These are phyloP conservation scores for Paramormyrops kingsleyae DNA, from an alignment of 2,113 vertebrate genomes.

Conservation along the genomic window DNA sequence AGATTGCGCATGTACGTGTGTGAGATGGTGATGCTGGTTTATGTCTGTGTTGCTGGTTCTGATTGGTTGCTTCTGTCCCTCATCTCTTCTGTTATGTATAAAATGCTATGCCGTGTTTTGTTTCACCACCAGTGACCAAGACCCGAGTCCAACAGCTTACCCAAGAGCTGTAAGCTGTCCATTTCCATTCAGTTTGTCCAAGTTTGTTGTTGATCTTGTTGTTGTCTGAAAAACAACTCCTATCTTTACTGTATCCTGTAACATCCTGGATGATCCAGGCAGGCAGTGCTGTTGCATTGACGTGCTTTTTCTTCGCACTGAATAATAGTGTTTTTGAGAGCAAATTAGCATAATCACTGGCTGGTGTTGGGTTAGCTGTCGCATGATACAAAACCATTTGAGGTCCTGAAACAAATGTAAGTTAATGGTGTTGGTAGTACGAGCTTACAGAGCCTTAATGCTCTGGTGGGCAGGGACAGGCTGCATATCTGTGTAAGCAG, in stretches of 20 bases:
- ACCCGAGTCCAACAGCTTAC: neutral
- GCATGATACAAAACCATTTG: neutral
- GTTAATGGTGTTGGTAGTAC: neutral
- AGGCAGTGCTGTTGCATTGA: neutral
- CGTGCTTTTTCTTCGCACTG: neutral
- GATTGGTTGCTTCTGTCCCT: neutral
- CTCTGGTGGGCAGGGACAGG: neutral
- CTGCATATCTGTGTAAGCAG: neutral
- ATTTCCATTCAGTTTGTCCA: neutral
- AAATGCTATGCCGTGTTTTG: neutral
- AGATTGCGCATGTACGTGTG: neutral
- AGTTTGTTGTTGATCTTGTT: neutral
- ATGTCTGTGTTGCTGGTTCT: neutral
- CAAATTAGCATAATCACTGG: neutral
- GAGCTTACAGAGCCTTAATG: neutral
- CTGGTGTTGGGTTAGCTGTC: slow-evolving; percentile 5
- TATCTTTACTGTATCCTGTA: neutral
- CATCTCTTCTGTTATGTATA: neutral
- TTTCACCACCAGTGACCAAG: neutral
- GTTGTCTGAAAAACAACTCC: neutral
- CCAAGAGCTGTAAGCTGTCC: neutral
- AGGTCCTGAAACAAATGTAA: neutral
- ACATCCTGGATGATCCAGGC: neutral
- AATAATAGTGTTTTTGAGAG: neutral
- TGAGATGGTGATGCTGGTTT: neutral